Percentiles rank a stretch among this genome's conserved stretches.
Conservation (phyloP, 1,140 invertebrate species). For the Drosophila sulfurigaster region DNA sequence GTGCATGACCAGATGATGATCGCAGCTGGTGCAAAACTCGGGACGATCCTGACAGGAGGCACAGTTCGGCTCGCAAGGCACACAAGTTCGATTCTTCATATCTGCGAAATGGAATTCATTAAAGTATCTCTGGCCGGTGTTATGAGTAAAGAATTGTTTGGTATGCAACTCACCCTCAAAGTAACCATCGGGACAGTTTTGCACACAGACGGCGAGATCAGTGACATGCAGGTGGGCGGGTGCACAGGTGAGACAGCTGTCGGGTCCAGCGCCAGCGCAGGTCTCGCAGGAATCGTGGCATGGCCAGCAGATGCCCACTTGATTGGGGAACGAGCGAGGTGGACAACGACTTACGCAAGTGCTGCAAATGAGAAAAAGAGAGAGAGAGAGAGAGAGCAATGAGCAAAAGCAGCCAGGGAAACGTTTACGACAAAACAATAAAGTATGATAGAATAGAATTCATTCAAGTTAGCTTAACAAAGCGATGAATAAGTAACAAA, state of each 20-base stretch:
- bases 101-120: constrained; percentile 31
- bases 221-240: constrained; percentile 91
- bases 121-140: no score
- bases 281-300: constrained; percentile 94
- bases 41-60: constrained; percentile 92
- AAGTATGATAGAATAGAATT: no score
- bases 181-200: constrained; percentile 94
- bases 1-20: constrained; percentile 92
- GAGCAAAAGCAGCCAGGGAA: background rate
- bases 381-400: background rate
- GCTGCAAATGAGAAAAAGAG: constrained; percentile 85
- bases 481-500: no score
- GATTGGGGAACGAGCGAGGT: constrained; percentile 91
- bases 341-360: constrained; percentile 93
- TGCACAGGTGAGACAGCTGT: constrained; percentile 92
- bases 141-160: background rate
- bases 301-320: constrained; percentile 91
- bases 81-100: constrained; percentile 88
- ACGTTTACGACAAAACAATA: background rate
- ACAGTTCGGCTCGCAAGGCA: constrained; percentile 92
- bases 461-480: no score
- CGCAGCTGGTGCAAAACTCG: constrained; percentile 92
- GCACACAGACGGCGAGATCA: constrained; percentile 92
- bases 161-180: constrained; percentile 89
- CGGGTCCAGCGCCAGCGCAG: constrained; percentile 92